Evolutionary conservation across 2,888 invertebrate genomes (phyloP).

Genomic region (Tenodera sinensis): DNA sequence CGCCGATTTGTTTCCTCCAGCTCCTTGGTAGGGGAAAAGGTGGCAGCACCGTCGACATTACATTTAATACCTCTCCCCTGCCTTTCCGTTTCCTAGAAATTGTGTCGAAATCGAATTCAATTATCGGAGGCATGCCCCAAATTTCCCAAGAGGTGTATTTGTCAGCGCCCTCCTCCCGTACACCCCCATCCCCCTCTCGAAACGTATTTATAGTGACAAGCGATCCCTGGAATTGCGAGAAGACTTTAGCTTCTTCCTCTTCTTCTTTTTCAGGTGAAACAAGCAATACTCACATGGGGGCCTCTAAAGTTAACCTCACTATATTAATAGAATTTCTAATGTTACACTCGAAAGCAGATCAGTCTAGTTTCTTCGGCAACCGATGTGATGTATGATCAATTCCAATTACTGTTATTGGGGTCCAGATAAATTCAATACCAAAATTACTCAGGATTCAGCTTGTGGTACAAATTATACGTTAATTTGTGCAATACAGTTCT

Average conservation of each 20-base stretch:
- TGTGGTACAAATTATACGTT: no score
- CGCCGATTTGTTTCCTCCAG: not conserved
- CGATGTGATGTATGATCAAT: no score
- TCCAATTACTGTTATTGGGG: no score
- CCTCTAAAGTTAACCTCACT: no score
- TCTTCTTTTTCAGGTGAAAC: not conserved
- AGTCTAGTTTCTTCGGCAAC: no score
- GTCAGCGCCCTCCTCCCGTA: not conserved
- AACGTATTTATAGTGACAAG: not conserved
- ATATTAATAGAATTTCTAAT: no score
- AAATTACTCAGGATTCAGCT: no score
- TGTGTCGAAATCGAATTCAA: not conserved
- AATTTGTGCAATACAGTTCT: no score
- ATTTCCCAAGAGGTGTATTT: slow-evolving; percentile 4
- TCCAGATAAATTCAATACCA: no score
- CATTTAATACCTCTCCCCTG: not conserved
- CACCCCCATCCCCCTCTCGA: not conserved
- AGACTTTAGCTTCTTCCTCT: not conserved
- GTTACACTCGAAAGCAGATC: no score
- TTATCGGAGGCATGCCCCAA: not conserved
- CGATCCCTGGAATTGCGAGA: not conserved
- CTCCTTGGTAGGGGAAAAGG: not conserved
- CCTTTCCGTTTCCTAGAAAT: not conserved
- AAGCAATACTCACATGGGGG: not conserved
- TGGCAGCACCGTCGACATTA: not conserved